phyloP scores from a whole-genome alignment of 2,113 vertebrate species.

The Triplophysa rosa region DNA sequence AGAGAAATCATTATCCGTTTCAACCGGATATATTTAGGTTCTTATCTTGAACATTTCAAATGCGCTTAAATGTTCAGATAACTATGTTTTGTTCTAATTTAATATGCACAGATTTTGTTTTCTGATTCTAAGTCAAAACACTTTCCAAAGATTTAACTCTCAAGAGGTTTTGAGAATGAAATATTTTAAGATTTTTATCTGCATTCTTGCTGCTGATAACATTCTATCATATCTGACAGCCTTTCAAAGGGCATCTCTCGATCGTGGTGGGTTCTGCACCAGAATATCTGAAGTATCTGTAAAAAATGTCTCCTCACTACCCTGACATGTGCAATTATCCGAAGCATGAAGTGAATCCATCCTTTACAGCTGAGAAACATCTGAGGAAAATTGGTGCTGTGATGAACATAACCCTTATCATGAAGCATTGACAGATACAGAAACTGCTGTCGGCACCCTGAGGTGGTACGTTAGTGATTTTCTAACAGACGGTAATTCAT shows the following conservation, averaged over 20 bases:
- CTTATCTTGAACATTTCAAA: no score
- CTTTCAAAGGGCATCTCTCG: conserved; percentile 15
- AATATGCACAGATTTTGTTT: neutral
- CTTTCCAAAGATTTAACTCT: neutral
- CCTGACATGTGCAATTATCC: neutral
- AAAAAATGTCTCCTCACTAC: neutral
- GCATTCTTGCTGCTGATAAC: neutral
- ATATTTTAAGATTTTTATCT: neutral
- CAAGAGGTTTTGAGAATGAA: neutral
- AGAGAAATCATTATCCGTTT: no score
- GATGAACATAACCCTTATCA: conserved; percentile 17
- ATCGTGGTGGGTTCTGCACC: neutral
- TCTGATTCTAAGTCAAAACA: neutral
- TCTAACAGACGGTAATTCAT: conserved; percentile 20
- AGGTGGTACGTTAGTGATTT: conserved; percentile 23
- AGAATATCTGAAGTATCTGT: neutral
- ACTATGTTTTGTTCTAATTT: no score
- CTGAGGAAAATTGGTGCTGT: neutral
- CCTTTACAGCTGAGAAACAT: neutral
- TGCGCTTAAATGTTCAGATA: no score
- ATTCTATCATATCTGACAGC: neutral
- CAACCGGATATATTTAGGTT: no score
- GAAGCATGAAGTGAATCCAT: neutral
- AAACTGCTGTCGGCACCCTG: conserved; percentile 10
- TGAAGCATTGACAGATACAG: conserved; percentile 14